Evolutionary conservation across 2,888 invertebrate species (phyloP), one percentile per base, ranked within the genome.

Genomic region (Smittia sp.): DNA sequence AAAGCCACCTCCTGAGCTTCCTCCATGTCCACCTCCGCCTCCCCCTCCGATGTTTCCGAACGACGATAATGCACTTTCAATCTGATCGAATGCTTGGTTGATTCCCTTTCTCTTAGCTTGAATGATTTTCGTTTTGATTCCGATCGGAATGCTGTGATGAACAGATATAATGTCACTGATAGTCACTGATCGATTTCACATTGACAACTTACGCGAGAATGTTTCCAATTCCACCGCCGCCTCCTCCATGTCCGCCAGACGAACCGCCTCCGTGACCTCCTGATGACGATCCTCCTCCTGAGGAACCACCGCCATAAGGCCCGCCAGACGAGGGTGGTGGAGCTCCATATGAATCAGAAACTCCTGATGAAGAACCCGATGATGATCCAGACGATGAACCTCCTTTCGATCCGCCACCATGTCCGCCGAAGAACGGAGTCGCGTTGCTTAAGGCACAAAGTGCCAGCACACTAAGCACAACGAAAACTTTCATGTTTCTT

Each of bases 381-480:
- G 32, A 27, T 46, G 67, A 41, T 20, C n/a, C 7, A n/a, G 65
- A 65, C 1, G 18, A 32, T 32, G 32, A 38, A 38, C 38, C 32
- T 6, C 39, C 4, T n/a, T 22, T 67, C 15, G 18, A 11, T 67
- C 24, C 24, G 7, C 52, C 52, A 20, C 69, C 69, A 11, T 27
- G n/a, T 13, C 6, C n/a, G 32, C 1, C 27, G 27, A 25, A n/a
- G 9, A 54, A 52, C 27, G 32, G 52, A 6, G 41, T 27, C 11
- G 27, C 69, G 46, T 22, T 68, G 7, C 15, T 20, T 4, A 39
- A 20, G 25, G 54, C 69, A n/a, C 67, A 22, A n/a, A 67, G 22
- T 20, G 41, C 67, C 18, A 67, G 39, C 22, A 69, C 69, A 54
- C 69, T 69, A 1, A 69, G 52, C 52, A 69, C 27, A 54, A 69